Evolutionary conservation across 2,113 vertebrate species (phyloP).

Genomic region (Ctenomys sociabilis): DNA sequence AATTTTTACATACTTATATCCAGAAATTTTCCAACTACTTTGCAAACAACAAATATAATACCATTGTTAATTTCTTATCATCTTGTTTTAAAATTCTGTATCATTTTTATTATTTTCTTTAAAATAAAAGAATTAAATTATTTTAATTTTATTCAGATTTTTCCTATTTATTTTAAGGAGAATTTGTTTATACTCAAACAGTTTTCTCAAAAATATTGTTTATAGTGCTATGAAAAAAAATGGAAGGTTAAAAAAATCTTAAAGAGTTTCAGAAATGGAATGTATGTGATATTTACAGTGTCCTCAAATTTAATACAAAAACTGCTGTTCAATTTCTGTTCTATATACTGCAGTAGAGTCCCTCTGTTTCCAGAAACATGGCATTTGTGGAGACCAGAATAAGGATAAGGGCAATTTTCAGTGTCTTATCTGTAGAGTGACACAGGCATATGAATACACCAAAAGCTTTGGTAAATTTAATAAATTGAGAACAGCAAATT

Average conservation of each 20-base stretch:
- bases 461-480: not conserved
- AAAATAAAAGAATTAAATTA: not conserved
- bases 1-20: too few relatives aligned
- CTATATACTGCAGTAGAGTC: rapidly evolving
- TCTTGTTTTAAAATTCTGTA: too few relatives aligned
- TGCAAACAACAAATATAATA: too few relatives aligned
- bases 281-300: not conserved
- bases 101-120: too few relatives aligned
- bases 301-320: not conserved
- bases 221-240: not conserved
- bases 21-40: too few relatives aligned
- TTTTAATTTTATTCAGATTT: constrained; percentile 24
- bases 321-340: rapidly evolving
- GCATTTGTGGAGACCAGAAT: not conserved
- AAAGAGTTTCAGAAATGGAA: not conserved
- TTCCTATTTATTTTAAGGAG: constrained; percentile 30
- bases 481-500: not conserved
- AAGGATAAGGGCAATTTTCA: not conserved
- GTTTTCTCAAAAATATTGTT: constrained; percentile 26
- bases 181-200: constrained; percentile 19
- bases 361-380: rapidly evolving
- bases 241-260: not conserved
- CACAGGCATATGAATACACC: not conserved
- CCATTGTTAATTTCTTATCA: too few relatives aligned
- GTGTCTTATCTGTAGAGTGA: not conserved